These are phyloP conservation scores for Pogonus chalceus DNA, from an alignment of 1,140 invertebrate genomes.

Conservation along the genomic window DNA sequence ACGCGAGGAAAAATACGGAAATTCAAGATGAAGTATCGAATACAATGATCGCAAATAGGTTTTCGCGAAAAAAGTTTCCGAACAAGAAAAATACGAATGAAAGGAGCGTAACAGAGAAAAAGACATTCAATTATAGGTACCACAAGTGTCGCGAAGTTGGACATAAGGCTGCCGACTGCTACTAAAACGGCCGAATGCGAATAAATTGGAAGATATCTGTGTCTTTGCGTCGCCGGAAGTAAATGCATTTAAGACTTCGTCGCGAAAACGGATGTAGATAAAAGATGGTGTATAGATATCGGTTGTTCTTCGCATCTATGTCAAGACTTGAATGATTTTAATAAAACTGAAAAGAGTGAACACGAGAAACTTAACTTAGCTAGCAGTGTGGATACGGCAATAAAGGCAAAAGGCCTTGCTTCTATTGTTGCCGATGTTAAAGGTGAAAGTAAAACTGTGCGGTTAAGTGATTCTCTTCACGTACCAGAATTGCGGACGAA, in stretches of 20 bases:
- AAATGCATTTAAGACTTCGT: not conserved
- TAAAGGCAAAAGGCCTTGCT: not conserved
- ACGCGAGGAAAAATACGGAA: not conserved
- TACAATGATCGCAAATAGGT: conserved; percentile 2
- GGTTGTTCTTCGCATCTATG: conserved; percentile 10
- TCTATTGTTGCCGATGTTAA: not conserved
- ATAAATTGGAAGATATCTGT: not conserved
- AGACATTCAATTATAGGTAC: not conserved
- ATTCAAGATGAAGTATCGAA: conserved; percentile 14
- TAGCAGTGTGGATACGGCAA: not conserved
- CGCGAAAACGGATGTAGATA: not conserved
- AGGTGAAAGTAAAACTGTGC: conserved; percentile 1
- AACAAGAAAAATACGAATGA: too few species aligned
- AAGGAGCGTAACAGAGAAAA: too few species aligned
- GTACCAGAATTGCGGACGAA: conserved; percentile 11
- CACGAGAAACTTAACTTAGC: not conserved
- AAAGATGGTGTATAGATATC: not conserved
- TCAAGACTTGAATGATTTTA: not conserved
- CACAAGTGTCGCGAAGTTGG: not conserved
- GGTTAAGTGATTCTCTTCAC: conserved; percentile 2
- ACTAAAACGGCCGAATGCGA: not conserved
- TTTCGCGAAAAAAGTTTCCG: conserved; percentile 13
- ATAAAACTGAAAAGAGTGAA: not conserved
- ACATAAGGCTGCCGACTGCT: not conserved
- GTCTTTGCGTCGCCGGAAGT: not conserved